These are phyloP conservation scores for Henricia sp. DNA, from an alignment of 53 echinoderm and acorn worm genomes.

Conservation along the genomic window DNA sequence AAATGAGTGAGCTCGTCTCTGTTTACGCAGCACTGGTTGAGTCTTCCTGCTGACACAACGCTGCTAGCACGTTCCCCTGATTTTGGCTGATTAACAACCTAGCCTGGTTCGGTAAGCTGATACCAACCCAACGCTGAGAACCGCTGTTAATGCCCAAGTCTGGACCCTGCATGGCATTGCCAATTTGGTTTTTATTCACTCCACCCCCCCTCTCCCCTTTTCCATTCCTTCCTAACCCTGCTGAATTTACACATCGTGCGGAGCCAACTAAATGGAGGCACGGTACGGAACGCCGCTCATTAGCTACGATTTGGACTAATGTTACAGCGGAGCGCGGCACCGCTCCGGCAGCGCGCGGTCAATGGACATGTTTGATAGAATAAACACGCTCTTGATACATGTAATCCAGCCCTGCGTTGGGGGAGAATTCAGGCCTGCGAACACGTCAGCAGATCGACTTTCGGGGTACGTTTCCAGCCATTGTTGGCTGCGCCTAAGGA, in stretches of 20 bases:
- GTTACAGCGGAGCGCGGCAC: conserved; percentile 56
- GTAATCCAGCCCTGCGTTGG: conserved; percentile 56
- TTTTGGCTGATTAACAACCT: conserved; percentile 49
- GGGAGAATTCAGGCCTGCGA: conserved; percentile 46
- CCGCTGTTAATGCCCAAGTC: conserved; percentile 24
- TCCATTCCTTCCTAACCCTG: neutral
- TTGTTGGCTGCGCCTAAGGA: conserved; percentile 63
- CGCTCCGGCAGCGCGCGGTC: conserved; percentile 60
- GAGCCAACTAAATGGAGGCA: conserved; percentile 61
- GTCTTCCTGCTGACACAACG: conserved; percentile 56
- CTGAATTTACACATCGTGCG: conserved; percentile 62
- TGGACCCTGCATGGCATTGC: conserved; percentile 26
- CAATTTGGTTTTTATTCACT: neutral
- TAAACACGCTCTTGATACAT: conserved; percentile 64
- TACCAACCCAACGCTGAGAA: conserved; percentile 45
- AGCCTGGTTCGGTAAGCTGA: conserved; percentile 42
- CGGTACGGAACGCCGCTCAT: conserved; percentile 57
- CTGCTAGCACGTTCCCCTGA: conserved; percentile 62
- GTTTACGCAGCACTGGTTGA: conserved; percentile 62
- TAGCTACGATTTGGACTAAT: conserved; percentile 67
- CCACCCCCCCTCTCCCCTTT: neutral
- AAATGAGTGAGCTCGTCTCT: conserved; percentile 41
- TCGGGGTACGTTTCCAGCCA: conserved; percentile 63
- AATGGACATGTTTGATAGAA: conserved; percentile 68
- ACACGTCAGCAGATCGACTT: conserved; percentile 65